These are phyloP conservation scores for Eublepharis macularius DNA, from an alignment of 2,113 vertebrate species.

Conservation along the genomic window DNA sequence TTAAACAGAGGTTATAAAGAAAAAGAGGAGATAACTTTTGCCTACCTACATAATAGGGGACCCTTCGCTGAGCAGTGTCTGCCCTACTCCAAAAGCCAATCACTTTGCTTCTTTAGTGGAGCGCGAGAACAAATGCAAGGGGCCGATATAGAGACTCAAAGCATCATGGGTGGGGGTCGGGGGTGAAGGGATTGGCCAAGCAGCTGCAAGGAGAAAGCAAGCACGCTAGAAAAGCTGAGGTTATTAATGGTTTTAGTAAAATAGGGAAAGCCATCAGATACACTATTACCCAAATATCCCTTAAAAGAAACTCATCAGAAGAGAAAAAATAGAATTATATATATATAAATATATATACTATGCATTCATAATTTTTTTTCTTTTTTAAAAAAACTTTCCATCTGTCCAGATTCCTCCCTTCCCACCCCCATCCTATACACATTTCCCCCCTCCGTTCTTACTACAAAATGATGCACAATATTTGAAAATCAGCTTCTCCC, in stretches of 20 bases:
- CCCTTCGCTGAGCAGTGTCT: constrained; percentile 92
- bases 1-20: constrained; percentile 77
- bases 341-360: too few species aligned
- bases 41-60: constrained; percentile 99
- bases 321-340: background rate
- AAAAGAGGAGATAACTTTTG: constrained; percentile 77
- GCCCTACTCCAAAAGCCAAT: constrained; percentile 94
- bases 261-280: constrained; percentile 82
- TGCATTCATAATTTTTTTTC: background rate
- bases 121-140: constrained; percentile 97
- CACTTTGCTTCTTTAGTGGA: constrained; percentile 93
- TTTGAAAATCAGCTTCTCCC: background rate
- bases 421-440: constrained; percentile 18
- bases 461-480: constrained; percentile 26
- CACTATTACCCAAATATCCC: constrained; percentile 97
- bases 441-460: constrained; percentile 42
- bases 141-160: constrained; percentile 98
- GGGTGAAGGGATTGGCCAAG: constrained; percentile 89
- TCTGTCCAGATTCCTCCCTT: constrained; percentile 24
- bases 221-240: constrained; percentile 90
- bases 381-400: background rate
- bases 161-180: constrained; percentile 94
- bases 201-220: constrained; percentile 92
- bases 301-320: constrained; percentile 58
- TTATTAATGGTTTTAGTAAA: constrained; percentile 91